Conservation (phyloP, 2,797 vertebrate species). For the Triplophysa bombifrons region DNA sequence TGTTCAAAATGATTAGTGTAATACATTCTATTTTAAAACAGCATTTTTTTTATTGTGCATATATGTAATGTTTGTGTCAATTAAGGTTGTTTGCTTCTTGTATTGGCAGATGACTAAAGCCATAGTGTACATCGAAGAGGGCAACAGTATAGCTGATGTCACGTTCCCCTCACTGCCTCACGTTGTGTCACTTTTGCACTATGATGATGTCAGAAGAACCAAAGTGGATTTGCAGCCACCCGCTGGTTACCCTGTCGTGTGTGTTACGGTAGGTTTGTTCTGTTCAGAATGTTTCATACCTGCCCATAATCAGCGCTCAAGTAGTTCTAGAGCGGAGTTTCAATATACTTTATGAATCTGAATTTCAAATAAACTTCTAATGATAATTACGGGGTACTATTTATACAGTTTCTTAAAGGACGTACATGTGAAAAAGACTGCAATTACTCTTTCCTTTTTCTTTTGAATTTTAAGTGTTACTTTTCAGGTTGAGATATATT, state of each 20-base stretch:
- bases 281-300: not conserved
- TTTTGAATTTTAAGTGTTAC: not conserved
- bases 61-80: not conserved
- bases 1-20: not conserved
- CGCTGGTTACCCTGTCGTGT: conserved; percentile 91
- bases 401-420: conserved; percentile 5
- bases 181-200: conserved; percentile 86
- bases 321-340: not conserved
- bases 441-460: not conserved
- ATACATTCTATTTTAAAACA: too few species aligned
- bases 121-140: conserved; percentile 93
- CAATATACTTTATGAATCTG: not conserved
- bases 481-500: conserved; percentile 28
- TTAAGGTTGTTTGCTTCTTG: not conserved
- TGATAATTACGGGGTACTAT: not conserved
- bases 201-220: conserved; percentile 78
- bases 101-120: conserved; percentile 82
- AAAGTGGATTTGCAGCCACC: conserved; percentile 74
- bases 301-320: not conserved
- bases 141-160: conserved; percentile 90
- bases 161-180: conserved; percentile 92
- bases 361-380: not conserved
- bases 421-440: conserved; percentile 7
- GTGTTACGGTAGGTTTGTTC: conserved; percentile 84
- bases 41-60: too few species aligned